These are phyloP conservation scores for Limnothrissa miodon DNA, from an alignment of 2,113 vertebrate genomes.

Conservation along the genomic window DNA sequence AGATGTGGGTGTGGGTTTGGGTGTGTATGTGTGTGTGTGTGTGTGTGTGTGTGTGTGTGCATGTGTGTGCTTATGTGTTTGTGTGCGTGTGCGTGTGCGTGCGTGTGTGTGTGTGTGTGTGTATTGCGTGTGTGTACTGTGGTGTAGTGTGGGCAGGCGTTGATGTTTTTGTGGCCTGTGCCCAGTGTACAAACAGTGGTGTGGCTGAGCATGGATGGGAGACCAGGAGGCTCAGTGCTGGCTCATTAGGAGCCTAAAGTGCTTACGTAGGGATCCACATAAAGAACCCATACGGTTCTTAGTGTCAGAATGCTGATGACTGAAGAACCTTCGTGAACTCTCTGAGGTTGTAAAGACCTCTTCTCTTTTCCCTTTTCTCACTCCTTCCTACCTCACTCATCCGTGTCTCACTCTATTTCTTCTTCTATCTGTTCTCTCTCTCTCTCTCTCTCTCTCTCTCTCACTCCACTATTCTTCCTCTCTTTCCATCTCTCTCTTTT, in stretches of 20 bases:
- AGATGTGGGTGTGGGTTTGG: not conserved
- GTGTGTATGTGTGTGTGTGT: not conserved
- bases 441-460: not conserved
- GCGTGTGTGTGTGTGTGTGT: slow-evolving; percentile 10
- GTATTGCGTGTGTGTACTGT: not conserved
- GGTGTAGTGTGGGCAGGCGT: not conserved
- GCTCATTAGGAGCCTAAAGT: not conserved
- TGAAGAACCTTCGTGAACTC: not conserved
- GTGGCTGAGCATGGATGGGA: not conserved
- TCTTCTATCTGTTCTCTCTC: not conserved
- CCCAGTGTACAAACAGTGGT: not conserved
- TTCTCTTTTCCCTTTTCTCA: not conserved
- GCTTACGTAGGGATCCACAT: not conserved
- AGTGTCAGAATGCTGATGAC: not conserved
- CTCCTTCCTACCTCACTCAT: too few relatives aligned
- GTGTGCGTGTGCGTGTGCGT: not conserved
- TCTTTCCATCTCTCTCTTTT: not conserved
- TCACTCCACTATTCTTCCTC: not conserved
- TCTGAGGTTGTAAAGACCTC: not conserved
- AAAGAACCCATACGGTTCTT: not conserved
- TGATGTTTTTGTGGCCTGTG: not conserved
- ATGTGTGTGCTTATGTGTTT: too few relatives aligned
- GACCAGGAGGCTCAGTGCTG: not conserved
- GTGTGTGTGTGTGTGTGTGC: not conserved
- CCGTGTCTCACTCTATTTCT: not conserved